Conservation (phyloP, 2,113 vertebrate genomes). For the human region GRCh38 chr6:54988501-54989000, state of each 20-base stretch:
- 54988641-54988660: background rate
- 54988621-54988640: background rate
- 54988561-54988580: background rate
- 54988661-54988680: background rate
- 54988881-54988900: no score
- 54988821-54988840: background rate
- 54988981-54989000: background rate
- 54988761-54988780: background rate
- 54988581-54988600: background rate
- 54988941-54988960: background rate
- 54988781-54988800: background rate
- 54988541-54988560: no score
- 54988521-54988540: background rate
- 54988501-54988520: background rate
- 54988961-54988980: background rate
- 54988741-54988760: background rate
- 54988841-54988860: background rate
- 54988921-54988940: background rate
- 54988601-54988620: background rate
- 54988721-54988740: background rate
- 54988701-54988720: background rate
- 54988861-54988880: background rate
- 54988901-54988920: background rate
- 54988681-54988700: background rate
- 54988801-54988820: background rate